Conservation (phyloP, 1,140 invertebrate genomes). For the Hermatobates lingyangjiaoensis region DNA sequence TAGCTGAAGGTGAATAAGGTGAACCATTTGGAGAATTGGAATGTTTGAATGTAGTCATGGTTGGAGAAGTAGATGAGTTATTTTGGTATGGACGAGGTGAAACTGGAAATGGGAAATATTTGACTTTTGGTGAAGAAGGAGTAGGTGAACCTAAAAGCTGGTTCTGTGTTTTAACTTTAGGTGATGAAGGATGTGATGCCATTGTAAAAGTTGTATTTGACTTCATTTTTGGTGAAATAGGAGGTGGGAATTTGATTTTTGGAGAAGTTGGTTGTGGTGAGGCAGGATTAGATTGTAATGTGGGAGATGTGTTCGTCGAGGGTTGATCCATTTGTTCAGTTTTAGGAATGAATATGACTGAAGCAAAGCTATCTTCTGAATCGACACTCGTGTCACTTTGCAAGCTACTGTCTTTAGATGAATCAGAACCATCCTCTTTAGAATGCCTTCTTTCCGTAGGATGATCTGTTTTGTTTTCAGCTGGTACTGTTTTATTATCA, state of each 20-base stretch:
- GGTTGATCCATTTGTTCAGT: conserved; percentile 31
- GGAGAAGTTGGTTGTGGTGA: conserved; percentile 39
- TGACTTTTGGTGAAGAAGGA: conserved; percentile 36
- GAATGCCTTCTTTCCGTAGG: conserved; percentile 39
- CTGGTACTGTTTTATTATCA: conserved; percentile 20
- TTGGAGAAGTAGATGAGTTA: conserved; percentile 13
- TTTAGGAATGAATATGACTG: conserved; percentile 72
- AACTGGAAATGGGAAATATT: conserved; percentile 31
- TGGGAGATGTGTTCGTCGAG: conserved; percentile 29
- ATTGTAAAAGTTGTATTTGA: neutral
- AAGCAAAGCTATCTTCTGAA: conserved; percentile 78
- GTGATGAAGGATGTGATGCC: conserved; percentile 6
- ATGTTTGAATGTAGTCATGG: neutral
- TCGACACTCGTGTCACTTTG: conserved; percentile 85
- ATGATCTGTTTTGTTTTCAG: conserved; percentile 20
- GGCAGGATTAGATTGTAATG: conserved; percentile 18
- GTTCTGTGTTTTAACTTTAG: conserved; percentile 4
- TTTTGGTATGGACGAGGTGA: conserved; percentile 17
- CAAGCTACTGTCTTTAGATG: conserved; percentile 75
- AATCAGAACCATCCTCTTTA: conserved; percentile 70
- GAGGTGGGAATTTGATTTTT: conserved; percentile 29
- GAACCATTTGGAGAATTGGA: neutral
- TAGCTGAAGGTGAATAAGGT: neutral
- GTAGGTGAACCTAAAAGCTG: conserved; percentile 27
- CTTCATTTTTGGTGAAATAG: conserved; percentile 17